Conservation (phyloP, 2,113 vertebrate genomes). For the Amblyornis subalaris region DNA sequence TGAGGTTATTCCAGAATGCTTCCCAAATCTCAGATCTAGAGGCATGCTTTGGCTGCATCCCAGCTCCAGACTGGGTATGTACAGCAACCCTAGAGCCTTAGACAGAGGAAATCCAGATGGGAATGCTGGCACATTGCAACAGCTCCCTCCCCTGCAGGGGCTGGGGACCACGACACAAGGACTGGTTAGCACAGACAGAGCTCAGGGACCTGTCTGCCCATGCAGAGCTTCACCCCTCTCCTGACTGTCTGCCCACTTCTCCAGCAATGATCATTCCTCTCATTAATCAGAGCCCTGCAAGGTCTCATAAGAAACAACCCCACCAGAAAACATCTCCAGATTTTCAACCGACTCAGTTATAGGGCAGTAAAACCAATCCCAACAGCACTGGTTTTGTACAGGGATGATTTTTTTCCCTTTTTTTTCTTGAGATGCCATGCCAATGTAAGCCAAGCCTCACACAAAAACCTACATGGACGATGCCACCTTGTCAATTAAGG, state of each 20-base stretch:
- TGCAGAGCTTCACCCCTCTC: background rate
- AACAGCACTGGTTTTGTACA: background rate
- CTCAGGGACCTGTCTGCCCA: background rate
- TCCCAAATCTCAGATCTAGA: slow-evolving; percentile 35
- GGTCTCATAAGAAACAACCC: background rate
- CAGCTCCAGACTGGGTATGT: background rate
- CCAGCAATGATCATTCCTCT: background rate
- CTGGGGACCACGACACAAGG: background rate
- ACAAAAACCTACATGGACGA: background rate
- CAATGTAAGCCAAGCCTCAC: background rate
- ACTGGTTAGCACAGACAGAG: background rate
- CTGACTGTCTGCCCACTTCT: background rate
- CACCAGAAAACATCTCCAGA: background rate
- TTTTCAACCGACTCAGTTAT: background rate
- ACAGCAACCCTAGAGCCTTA: slow-evolving; percentile 12
- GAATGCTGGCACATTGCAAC: background rate
- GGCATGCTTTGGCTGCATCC: slow-evolving; percentile 34
- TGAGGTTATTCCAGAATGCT: slow-evolving; percentile 49
- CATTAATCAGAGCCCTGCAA: background rate
- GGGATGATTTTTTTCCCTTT: background rate
- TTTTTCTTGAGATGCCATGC: background rate
- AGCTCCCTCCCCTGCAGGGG: background rate
- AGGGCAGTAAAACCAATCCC: background rate
- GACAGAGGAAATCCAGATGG: slow-evolving; percentile 33
- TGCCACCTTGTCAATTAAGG: background rate